These are phyloP conservation scores for Drosophila leontia DNA, from an alignment of 1,140 invertebrate species.

Conservation along the genomic window DNA sequence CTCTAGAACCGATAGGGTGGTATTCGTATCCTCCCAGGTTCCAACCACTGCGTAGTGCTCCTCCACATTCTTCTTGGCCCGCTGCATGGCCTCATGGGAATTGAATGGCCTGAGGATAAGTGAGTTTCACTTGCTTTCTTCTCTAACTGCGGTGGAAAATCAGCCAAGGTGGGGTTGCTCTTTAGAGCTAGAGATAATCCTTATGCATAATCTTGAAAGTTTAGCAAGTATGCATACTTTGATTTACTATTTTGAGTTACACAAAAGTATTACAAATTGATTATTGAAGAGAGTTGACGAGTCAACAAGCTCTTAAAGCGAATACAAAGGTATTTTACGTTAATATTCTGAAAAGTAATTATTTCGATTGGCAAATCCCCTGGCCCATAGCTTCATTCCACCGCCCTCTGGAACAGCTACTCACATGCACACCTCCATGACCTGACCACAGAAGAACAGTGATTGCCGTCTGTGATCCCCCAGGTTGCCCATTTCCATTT, in stretches of 20 bases:
- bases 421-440: constrained; percentile 91
- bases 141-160: background rate
- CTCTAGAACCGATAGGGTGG: constrained; percentile 92
- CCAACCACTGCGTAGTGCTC: constrained; percentile 94
- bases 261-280: background rate
- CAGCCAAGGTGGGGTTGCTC: background rate
- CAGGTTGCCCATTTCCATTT: constrained; percentile 92
- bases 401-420: constrained; percentile 77
- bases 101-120: constrained; percentile 91
- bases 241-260: background rate
- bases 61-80: constrained; percentile 93
- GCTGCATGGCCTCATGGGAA: constrained; percentile 91
- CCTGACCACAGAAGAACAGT: constrained; percentile 95
- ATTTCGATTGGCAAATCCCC: background rate
- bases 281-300: background rate
- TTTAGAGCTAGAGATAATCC: background rate
- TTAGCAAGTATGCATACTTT: background rate
- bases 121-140: background rate
- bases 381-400: background rate
- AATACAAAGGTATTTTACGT: background rate
- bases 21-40: constrained; percentile 94
- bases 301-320: background rate
- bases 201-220: background rate
- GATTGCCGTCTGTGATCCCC: constrained; percentile 93
- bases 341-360: background rate